Base-by-base conservation (phyloP, 92 coral and sea anemone genomes). In the Parazoanthus swiftii region DNA sequence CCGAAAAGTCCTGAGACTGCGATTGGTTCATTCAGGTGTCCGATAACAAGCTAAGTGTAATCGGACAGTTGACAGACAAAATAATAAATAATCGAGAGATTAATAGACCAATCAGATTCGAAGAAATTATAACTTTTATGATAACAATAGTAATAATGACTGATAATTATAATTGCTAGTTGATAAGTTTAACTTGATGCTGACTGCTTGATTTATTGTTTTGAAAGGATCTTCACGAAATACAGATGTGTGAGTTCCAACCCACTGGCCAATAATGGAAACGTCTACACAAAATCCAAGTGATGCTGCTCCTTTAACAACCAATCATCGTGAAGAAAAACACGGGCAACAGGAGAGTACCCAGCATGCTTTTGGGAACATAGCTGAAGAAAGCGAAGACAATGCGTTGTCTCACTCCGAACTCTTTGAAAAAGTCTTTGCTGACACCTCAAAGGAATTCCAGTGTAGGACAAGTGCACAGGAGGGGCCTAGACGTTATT, bases 401-500 rank as follows among this genome's bases (percentile, higher is more conserved):
- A 13, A 44, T 21, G 15, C 58, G 8, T 26, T 71, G 7, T 82
- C 86, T 25, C 67, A 46, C 8, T 84, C 87, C 14, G 67, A 84
- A 71, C 87, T 44, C 21, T 84, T 71, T 70, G 87, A 71, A 29
- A 71, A 71, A 46, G 87, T 84, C 10, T 84, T 84, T 37, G 87
- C 87, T 1, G 87, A 84, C 44, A 84, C 87, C 65, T 84, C 87
- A 29, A 84, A 44, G 48, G 68, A 29, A 1, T 71, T 84, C 79
- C 87, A 33, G 23, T 8, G 67, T 51, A 43, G 50, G 2, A n/a
- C 77, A 1, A 20, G 26, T 36, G 42, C 43, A n/a, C 86, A 44
- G 1, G 67, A 84, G 8, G 87, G 87, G 13, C 79, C 79, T 0
- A 44, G 87, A 15, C 65, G 87, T 0, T 84, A 70, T 29, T 84